Conservation (phyloP, 1,140 invertebrate species). For the Glomeris maerens region DNA sequence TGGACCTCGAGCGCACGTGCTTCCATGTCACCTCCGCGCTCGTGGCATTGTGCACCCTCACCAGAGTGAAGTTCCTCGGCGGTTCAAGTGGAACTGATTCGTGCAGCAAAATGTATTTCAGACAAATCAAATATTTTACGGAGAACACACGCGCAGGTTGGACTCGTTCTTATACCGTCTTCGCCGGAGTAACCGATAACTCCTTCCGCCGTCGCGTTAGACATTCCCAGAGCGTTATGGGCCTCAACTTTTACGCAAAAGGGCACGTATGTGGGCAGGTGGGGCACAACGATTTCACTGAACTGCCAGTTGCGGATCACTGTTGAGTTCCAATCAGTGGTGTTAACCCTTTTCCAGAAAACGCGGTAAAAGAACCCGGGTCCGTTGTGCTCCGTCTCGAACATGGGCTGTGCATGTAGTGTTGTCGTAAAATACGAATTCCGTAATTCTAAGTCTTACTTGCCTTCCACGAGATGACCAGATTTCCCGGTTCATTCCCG, state of each 20-base stretch:
- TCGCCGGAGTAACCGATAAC: slow-evolving; percentile 88
- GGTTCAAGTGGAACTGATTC: slow-evolving; percentile 57
- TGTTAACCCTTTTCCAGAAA: slow-evolving; percentile 65
- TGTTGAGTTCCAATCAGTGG: slow-evolving; percentile 48
- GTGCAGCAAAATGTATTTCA: no score
- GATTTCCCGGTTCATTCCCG: slow-evolving; percentile 70
- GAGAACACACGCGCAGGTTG: no score
- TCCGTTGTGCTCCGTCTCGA: slow-evolving; percentile 90
- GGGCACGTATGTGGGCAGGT: slow-evolving; percentile 78
- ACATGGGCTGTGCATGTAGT: slow-evolving; percentile 87
- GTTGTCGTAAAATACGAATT: slow-evolving; percentile 19
- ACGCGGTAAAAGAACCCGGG: slow-evolving; percentile 83
- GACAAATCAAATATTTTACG: no score
- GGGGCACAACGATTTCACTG: slow-evolving; percentile 48
- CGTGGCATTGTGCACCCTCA: slow-evolving; percentile 53
- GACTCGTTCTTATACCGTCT: no score
- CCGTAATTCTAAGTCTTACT: slow-evolving; percentile 15
- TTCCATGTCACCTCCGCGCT: slow-evolving; percentile 70
- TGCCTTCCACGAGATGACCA: slow-evolving; percentile 88
- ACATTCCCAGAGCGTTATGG: slow-evolving; percentile 76
- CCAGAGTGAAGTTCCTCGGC: slow-evolving; percentile 67
- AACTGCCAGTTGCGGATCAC: slow-evolving; percentile 63
- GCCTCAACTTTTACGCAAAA: slow-evolving; percentile 87
- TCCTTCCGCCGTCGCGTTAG: slow-evolving; percentile 63
- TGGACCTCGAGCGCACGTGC: slow-evolving; percentile 53